A percentile compares a stretch with the other conserved stretches of the same genome.
Evolutionary conservation across 1,140 invertebrate species (phyloP).

Genomic region (Parasteatoda tepidariorum): DNA sequence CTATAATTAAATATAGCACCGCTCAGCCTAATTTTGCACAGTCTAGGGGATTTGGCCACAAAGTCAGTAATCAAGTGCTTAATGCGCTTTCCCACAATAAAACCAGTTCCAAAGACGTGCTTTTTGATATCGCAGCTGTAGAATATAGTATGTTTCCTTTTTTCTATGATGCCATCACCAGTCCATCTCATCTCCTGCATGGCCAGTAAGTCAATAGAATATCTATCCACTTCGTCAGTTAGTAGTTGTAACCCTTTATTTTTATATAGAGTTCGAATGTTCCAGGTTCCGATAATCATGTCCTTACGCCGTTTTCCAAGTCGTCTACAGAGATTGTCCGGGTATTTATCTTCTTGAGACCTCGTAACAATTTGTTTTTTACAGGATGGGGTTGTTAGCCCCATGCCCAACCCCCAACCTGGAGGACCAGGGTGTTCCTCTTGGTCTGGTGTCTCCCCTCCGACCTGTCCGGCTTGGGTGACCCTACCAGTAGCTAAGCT

Average conservation of each 20-base stretch:
- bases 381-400: background rate
- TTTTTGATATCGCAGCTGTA: constrained; percentile 4
- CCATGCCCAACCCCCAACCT: background rate
- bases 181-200: background rate
- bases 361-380: constrained; percentile 1
- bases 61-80: background rate
- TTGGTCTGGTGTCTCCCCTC: too few relatives aligned
- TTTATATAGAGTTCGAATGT: background rate
- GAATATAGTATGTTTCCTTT: background rate
- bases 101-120: constrained; percentile 7
- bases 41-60: background rate
- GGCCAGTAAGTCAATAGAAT: background rate
- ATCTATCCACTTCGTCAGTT: background rate
- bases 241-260: background rate
- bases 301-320: constrained; percentile 11
- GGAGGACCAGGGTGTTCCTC: background rate
- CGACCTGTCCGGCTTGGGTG: too few relatives aligned
- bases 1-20: constrained; percentile 15
- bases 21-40: background rate
- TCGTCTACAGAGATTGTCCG: constrained; percentile 17
- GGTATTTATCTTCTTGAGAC: constrained; percentile 2
- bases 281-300: constrained; percentile 1
- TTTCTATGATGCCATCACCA: constrained; percentile 1
- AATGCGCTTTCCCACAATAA: constrained; percentile 1
- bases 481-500: too few relatives aligned